A percentile compares a stretch with the other conserved stretches of the same genome.
phyloP scores from a whole-genome alignment of 2,113 vertebrate genomes.

The Stegostoma tigrinum region DNA sequence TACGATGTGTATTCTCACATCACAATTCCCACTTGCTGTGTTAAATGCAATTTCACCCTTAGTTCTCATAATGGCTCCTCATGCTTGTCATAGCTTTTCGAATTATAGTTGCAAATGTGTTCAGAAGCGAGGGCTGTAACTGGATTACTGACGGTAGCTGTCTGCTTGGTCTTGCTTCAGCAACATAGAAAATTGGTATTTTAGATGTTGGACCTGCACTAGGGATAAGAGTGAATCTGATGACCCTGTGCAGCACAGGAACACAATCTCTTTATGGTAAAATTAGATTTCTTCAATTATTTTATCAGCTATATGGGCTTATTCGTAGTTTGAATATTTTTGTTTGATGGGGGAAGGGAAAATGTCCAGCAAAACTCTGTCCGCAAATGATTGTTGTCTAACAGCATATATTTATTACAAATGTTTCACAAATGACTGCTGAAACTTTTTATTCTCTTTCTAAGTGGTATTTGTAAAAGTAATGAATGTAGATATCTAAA shows the following conservation, averaged over 20 bases:
- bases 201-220: constrained; percentile 35
- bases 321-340: constrained; percentile 9
- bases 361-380: background rate
- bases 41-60: constrained; percentile 39
- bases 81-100: constrained; percentile 37
- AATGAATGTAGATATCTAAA: background rate
- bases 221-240: constrained; percentile 38
- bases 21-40: constrained; percentile 26
- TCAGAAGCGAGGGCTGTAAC: constrained; percentile 37
- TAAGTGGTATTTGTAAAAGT: background rate
- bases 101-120: constrained; percentile 34
- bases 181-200: constrained; percentile 41
- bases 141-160: constrained; percentile 39
- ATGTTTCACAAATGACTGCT: background rate
- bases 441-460: background rate
- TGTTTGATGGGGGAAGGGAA: background rate
- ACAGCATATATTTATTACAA: background rate
- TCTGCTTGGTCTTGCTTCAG: constrained; percentile 39
- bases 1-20: constrained; percentile 26
- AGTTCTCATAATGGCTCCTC: constrained; percentile 37
- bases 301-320: background rate
- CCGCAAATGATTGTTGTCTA: background rate
- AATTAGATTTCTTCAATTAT: constrained; percentile 30
- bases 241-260: constrained; percentile 20
- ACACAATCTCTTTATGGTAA: constrained; percentile 31